Conservation (phyloP, 2,888 invertebrate genomes). For the Lasioglossum oenotherae region DNA sequence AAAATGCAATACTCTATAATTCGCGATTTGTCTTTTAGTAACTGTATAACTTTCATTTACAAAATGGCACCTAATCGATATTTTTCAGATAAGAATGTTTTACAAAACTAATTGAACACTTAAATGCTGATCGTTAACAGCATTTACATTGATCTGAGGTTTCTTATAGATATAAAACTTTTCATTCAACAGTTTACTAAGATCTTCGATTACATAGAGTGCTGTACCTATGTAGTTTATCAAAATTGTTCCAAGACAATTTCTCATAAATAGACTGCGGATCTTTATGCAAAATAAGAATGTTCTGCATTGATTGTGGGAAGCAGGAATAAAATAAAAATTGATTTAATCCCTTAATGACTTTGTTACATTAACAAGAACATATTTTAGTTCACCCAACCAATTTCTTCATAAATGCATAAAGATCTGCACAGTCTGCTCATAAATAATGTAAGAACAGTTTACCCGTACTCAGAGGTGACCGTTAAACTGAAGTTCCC, state of each 20-base stretch:
- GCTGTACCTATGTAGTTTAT: constrained; percentile 27
- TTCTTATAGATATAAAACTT: constrained; percentile 9
- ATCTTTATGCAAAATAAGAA: too few species aligned
- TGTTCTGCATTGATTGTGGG: too few species aligned
- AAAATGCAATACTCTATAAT: constrained; percentile 13
- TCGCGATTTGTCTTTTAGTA: constrained; percentile 2
- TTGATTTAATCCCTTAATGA: too few species aligned
- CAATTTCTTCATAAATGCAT: too few species aligned
- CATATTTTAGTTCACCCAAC: too few species aligned
- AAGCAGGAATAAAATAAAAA: too few species aligned
- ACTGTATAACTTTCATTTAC: constrained; percentile 21
- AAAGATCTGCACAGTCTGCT: neutral
- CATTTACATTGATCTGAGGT: constrained; percentile 23
- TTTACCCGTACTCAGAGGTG: constrained; percentile 95
- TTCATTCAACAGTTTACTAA: constrained; percentile 21
- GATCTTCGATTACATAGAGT: constrained; percentile 31
- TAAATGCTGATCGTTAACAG: constrained; percentile 44
- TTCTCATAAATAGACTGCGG: neutral
- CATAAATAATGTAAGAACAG: constrained; percentile 20
- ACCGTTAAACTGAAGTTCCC: constrained; percentile 94
- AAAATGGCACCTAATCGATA: constrained; percentile 33
- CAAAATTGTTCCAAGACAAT: constrained; percentile 35
- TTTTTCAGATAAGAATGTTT: constrained; percentile 27
- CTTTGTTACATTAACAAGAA: too few species aligned
- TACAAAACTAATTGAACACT: constrained; percentile 29